A percentile compares a stretch with the other conserved stretches of the same genome.
These are phyloP conservation scores for Echeneis naucrates DNA, from an alignment of 2,797 vertebrate genomes.

Conservation along the genomic window DNA sequence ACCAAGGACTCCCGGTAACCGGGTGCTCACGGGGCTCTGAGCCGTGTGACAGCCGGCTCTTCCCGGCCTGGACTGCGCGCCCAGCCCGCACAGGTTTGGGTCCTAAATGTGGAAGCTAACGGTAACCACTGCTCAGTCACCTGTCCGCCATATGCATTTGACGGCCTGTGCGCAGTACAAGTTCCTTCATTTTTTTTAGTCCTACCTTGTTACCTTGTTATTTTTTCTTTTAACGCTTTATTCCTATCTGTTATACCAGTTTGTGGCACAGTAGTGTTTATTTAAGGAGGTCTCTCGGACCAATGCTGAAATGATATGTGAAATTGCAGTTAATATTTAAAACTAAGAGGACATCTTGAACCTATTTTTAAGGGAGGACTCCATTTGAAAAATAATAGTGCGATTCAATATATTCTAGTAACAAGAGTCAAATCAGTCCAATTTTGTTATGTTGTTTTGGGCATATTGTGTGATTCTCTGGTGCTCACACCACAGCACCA, in stretches of 20 bases:
- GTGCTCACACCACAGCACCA: neutral
- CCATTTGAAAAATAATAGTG: neutral
- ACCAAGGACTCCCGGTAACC: neutral
- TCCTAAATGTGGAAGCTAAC: neutral
- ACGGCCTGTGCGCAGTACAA: neutral
- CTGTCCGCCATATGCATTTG: neutral
- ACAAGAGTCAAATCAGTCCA: neutral
- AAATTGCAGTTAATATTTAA: neutral
- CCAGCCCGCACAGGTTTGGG: too few relatives aligned
- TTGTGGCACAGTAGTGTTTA: neutral
- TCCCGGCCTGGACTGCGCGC: too few relatives aligned
- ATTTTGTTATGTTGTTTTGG: neutral
- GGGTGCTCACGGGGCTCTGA: neutral
- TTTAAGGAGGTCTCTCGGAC: neutral
- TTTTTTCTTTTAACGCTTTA: neutral
- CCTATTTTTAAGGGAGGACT: too few relatives aligned
- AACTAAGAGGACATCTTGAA: too few relatives aligned
- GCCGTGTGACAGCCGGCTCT: neutral
- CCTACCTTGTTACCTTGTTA: neutral
- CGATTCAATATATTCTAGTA: too few relatives aligned
- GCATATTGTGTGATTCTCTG: neutral
- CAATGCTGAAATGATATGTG: neutral
- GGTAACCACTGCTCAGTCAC: neutral
- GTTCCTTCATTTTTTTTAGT: too few relatives aligned
- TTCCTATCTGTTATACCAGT: neutral